Evolutionary conservation across 1,140 invertebrate species (phyloP).

Genomic region (Bombus huntii): DNA sequence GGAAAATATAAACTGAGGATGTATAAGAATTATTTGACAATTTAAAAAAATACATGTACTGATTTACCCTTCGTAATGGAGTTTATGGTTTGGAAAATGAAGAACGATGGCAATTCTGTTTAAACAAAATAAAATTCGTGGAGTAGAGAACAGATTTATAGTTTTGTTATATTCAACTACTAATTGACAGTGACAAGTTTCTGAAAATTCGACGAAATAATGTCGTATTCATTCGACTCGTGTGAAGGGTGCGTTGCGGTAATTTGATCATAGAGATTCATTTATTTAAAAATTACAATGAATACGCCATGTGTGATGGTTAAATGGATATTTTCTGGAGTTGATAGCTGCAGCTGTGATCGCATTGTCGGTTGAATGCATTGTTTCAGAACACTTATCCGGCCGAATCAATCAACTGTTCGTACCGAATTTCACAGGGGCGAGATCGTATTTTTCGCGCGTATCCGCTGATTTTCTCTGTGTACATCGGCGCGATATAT

Average conservation of each 20-base stretch:
- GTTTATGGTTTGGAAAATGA: background rate
- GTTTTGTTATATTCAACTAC: too few relatives aligned
- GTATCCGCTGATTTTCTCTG: background rate
- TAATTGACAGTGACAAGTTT: background rate
- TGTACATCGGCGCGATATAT: background rate
- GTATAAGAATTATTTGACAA: too few relatives aligned
- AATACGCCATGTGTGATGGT: background rate
- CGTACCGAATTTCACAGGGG: slow-evolving; percentile 7
- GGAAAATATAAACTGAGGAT: background rate
- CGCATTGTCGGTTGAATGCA: slow-evolving; percentile 24
- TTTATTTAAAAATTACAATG: slow-evolving; percentile 23
- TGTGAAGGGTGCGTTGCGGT: too few relatives aligned
- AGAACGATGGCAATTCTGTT: background rate
- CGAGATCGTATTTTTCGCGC: slow-evolving; percentile 17
- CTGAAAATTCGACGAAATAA: background rate
- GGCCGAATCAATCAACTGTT: slow-evolving; percentile 23
- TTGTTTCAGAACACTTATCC: slow-evolving; percentile 14
- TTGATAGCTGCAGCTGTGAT: background rate
- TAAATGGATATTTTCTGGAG: background rate
- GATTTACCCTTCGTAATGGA: too few relatives aligned
- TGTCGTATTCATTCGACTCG: too few relatives aligned
- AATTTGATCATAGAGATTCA: background rate
- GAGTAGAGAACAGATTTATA: too few relatives aligned
- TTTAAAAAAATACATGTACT: too few relatives aligned
- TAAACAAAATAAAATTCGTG: background rate